phyloP scores from a whole-genome alignment of 2,888 invertebrate genomes.

The Cheilosia variabilis region DNA sequence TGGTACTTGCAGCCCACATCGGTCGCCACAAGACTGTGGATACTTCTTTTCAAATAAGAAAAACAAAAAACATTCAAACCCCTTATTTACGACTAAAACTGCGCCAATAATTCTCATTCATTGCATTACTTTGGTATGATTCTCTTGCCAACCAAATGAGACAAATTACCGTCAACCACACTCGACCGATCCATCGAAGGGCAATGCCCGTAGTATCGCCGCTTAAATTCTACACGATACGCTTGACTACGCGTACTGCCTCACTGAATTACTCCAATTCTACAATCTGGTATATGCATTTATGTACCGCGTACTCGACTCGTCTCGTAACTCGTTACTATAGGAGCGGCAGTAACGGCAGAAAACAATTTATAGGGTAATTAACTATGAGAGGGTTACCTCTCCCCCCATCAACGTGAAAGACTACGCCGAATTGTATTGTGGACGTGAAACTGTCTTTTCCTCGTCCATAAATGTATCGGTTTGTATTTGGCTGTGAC shows the following conservation, averaged over 20 bases:
- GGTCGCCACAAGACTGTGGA: not conserved
- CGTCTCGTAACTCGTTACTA: not conserved
- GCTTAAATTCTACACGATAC: slow-evolving; percentile 66
- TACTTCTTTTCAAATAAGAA: slow-evolving; percentile 30
- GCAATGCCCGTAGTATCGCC: slow-evolving; percentile 63
- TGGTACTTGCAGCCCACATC: not conserved
- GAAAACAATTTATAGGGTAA: slow-evolving; percentile 71
- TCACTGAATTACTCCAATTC: slow-evolving; percentile 63
- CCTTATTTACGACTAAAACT: slow-evolving; percentile 25
- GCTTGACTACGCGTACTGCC: slow-evolving; percentile 68
- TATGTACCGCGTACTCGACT: not conserved
- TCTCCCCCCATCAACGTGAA: slow-evolving; percentile 21
- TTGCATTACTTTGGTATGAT: slow-evolving; percentile 23
- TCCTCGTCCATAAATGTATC: slow-evolving; percentile 60
- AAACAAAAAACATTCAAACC: slow-evolving; percentile 5
- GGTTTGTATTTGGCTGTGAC: slow-evolving; percentile 39
- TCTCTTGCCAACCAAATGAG: not conserved
- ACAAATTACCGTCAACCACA: slow-evolving; percentile 28
- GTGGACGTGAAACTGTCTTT: slow-evolving; percentile 69
- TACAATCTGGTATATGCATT: slow-evolving; percentile 26
- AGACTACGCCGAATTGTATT: slow-evolving; percentile 56
- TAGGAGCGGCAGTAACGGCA: slow-evolving; percentile 56
- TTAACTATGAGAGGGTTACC: slow-evolving; percentile 50
- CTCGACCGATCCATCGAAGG: slow-evolving; percentile 47
- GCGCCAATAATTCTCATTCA: slow-evolving; percentile 52